Evolutionary conservation across 2,888 invertebrate genomes (phyloP), one percentile per base, ranked within the genome.

Genomic region (Dendrolimus pini): DNA sequence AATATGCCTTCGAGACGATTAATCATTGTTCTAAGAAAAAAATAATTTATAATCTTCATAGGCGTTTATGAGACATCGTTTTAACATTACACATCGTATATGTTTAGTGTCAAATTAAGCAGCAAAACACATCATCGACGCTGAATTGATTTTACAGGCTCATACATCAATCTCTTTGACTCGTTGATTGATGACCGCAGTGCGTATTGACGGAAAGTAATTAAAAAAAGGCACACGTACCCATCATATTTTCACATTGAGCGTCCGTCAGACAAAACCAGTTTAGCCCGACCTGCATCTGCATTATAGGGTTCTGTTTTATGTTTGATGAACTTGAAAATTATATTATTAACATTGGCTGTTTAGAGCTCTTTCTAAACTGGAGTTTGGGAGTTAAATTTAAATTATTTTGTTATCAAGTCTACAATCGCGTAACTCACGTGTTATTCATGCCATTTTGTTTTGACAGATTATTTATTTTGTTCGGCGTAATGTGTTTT

Each of bases 51-150:
- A 60, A 62, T 56, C 56, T 53, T 65, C 59, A 63, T 60, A 65
- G 61, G 52, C 59, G 59, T 64, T 64, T 65, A 68, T 67, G 62
- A 66, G 65, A 69, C 66, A 66, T 65, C 68, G 60, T 63, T 66
- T 67, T 67, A 64, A 59, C 57, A 56, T 62, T 30, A 30, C 56
- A 63, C 63, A 68, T 80, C 71, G 71, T 68, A 74, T 68, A 72
- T 80, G 80, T 81, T 89, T 89, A 89, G 78, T 82, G 89, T 90
- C 89, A 88, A 82, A 89, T 89, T 89, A 88, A 74, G 74, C 74
- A 64, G 75, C 76, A 78, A 83, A 85, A 83, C 79, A 83, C 78
- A 80, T 83, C 85, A 87, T 85, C 83, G 78, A 70, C 67, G 74
- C 74, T 66, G 80, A 83, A 88, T 87, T 86, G 85, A 83, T 87